Base-by-base conservation (phyloP, 2,888 invertebrate genomes). In the Leptopilina myrica region DNA sequence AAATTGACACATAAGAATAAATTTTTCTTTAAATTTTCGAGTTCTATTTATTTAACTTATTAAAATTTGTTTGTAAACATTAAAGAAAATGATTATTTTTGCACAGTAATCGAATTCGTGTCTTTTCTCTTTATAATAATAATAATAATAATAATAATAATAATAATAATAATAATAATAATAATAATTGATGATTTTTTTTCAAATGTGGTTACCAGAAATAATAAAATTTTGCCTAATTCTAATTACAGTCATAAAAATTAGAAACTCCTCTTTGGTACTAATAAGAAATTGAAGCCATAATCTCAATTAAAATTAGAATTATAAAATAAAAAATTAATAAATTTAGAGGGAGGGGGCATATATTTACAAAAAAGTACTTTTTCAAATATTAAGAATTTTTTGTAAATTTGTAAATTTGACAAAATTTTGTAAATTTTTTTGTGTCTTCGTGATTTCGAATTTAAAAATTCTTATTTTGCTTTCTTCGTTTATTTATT, bases 191-290 rank as follows among this genome's bases (percentile, higher is more conserved):
- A n/a, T n/a, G n/a, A n/a, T n/a, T 49, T 20, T 49, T 20, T 49
- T 33, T 33, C 33, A n/a, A 46, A 67, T n/a, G 20, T 69, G 49
- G 2, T 20, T 56, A 73, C 14, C n/a, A 56, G 33, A 73, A 73
- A 56, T 73, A 59, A 73, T 73, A 73, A 4, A 64, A 64, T 59
- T 59, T 73, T 73, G 26, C 33, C 56, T 56, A 33, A 40, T 73
- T 56, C 33, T 33, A 33, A 33, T 33, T 33, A 56, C 33, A 64
- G 20, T 33, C 26, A 14, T 53, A 33, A 33, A 33, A 33, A 73
- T 53, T 53, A 73, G 14, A 73, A 73, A 40, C 33, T 73, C 73
- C 56, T 73, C 73, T 73, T 73, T 73, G 73, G 73, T 56, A 73
- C 73, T 56, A 73, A 73, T 56, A 40, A 73, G 33, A 33, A 73